Base-by-base conservation (phyloP, 2,888 invertebrate genomes). In the Drosophila helvetica region DNA sequence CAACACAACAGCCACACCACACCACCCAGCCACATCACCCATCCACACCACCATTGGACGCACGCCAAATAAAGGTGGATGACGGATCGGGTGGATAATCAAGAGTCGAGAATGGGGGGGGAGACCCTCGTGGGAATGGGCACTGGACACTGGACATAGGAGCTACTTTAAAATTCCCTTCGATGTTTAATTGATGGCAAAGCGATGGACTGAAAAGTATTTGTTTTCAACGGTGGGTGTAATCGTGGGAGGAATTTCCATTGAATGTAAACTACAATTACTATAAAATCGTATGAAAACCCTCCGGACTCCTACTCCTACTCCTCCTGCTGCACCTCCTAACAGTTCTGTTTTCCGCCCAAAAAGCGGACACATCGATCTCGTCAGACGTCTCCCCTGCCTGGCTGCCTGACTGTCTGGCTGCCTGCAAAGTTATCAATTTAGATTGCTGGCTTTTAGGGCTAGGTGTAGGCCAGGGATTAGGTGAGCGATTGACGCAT, bases 1-100 rank as follows among this genome's bases (percentile, higher is more conserved):
- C 77, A 50, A 57, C 74, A 73, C 45, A 55, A 47, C 67, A 45
- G 19, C 33, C 6, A 22, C n/a, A 15, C 17, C 10, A 12, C 25
- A 47, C 57, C 18, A 54, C 30, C 9, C 30, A 5, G 3, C 22
- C 22, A 33, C 12, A 33, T 12, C 4, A 33, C 33, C 9, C 30
- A 5, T 22, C 22, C 22, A 33, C 12, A 33, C 33, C 4, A 33
- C 33, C 12, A 4, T 12, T 33, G 60, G 33, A 30, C 58, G 27
- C 1, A 5, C 12, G 42, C 17, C 15, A 4, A 4, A 22, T 27
- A 30, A 3, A 10, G 0, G 9, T 5, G 3, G n/a, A 9, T 8
- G 27, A 27, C 22, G 17, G 27, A 27, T 15, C 6, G 15, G n/a
- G n/a, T n/a, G n/a, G n/a, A n/a, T n/a, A n/a, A n/a, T n/a, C n/a